Conservation (phyloP, 2,888 invertebrate genomes). For the Melanostoma scalare region DNA sequence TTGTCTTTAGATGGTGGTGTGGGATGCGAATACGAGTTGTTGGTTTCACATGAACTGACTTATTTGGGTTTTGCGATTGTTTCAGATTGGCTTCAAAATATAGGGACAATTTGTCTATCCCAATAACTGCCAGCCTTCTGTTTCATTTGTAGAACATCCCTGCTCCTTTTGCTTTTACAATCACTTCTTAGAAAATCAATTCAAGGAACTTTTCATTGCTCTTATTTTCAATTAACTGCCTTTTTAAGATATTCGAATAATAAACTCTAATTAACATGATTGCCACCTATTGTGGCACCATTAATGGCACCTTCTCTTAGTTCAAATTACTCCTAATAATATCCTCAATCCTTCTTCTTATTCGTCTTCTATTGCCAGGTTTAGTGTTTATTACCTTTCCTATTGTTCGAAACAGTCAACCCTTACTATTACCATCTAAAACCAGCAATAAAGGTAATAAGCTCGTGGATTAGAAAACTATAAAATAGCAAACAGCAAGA, state of each 20-base stretch:
- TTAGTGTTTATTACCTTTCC: slow-evolving; percentile 55
- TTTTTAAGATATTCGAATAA: slow-evolving; percentile 3
- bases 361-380: slow-evolving; percentile 35
- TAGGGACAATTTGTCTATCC: no score
- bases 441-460: slow-evolving; percentile 64
- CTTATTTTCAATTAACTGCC: neutral
- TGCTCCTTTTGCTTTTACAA: no score
- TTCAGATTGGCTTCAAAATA: no score
- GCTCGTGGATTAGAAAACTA: slow-evolving; percentile 71
- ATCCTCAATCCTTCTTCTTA: slow-evolving; percentile 11
- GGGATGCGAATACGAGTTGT: no score
- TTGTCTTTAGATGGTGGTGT: no score
- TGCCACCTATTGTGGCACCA: slow-evolving; percentile 54
- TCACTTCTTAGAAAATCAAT: neutral
- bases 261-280: slow-evolving; percentile 52
- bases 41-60: no score
- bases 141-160: no score
- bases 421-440: slow-evolving; percentile 11
- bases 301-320: slow-evolving; percentile 63
- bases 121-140: no score
- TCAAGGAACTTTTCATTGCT: slow-evolving; percentile 6
- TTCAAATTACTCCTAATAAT: slow-evolving; percentile 51
- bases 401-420: slow-evolving; percentile 42
- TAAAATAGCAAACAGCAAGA: slow-evolving; percentile 42
- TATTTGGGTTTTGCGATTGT: no score